Evolutionary conservation across 2,888 invertebrate genomes (phyloP).

Genomic region (Acanthosepion esculentum): DNA sequence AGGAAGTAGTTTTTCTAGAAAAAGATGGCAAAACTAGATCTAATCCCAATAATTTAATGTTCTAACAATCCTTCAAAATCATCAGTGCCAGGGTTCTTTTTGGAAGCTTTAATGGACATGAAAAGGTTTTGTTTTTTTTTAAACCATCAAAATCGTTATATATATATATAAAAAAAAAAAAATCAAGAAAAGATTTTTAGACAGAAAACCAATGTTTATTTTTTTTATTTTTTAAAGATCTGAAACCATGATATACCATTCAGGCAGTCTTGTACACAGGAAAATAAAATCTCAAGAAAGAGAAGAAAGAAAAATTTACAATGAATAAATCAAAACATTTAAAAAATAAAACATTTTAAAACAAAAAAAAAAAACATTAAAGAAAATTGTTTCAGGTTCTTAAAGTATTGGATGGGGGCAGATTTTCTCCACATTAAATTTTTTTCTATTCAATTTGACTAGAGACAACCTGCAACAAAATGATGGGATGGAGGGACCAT

Average conservation of each 20-base stretch:
- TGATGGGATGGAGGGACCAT: not conserved
- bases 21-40: too few species aligned
- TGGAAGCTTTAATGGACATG: too few species aligned
- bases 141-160: too few species aligned
- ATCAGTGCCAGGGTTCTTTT: too few species aligned
- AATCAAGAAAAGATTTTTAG: not conserved
- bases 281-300: conserved; percentile 1
- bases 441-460: not conserved
- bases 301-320: conserved; percentile 33
- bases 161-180: not conserved
- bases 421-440: not conserved
- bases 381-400: not conserved
- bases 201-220: conserved; percentile 25
- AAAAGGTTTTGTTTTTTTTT: too few species aligned
- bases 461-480: conserved; percentile 33
- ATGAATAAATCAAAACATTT: not conserved
- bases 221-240: not conserved
- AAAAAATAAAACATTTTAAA: conserved; percentile 14
- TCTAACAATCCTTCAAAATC: too few species aligned
- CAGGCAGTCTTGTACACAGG: not conserved
- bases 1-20: too few species aligned
- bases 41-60: too few species aligned
- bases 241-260: not conserved
- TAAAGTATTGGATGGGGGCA: not conserved
- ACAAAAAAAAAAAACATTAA: not conserved